Evolutionary conservation across 2,797 vertebrate genomes (phyloP), one percentile per base, ranked within the genome.

Genomic region (Yasuhikotakia modesta): DNA sequence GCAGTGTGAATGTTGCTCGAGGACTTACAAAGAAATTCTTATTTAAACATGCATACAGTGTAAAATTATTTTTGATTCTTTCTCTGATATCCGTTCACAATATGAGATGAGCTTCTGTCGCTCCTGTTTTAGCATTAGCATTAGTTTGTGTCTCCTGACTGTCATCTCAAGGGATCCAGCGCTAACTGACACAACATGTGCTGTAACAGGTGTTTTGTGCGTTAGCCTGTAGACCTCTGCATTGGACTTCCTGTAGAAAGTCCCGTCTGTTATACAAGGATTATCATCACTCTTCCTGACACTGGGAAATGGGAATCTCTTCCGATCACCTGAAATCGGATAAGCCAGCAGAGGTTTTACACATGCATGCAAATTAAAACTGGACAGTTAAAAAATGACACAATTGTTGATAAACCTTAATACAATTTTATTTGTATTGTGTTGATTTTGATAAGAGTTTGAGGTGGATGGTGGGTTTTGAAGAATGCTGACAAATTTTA

Each of bases 161-260:
- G 24, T 10, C 30, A 22, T 61, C 63, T 27, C 66, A 19, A 19
- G 27, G 17, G 21, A 63, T n/a, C 1, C 46, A 30, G 43, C 7
- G 17, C 46, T 77, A 68, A 74, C 32, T 70, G 82, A 76, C 69
- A 45, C 50, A 35, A 13, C 55, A 46, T 32, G 67, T 61, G 48
- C 68, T 61, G 14, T 22, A 70, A 73, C 82, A 82, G 76, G 73
- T 84, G 84, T 76, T 78, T 60, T 73, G 43, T 32, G 43, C 4
- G 57, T 50, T 45, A 52, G 71, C 10, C 30, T 48, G 58, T 46
- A 16, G 52, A 53, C 32, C 32, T 67, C 55, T 21, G 69, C 52
- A 19, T 55, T 5, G 67, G n/a, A 55, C 39, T 57, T 82, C 78
- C 73, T 60, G 32, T 16, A 11, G 45, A 74, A 81, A 63, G 45